Conservation (phyloP, 2,888 invertebrate species). For the Drosophila lutescens region DNA sequence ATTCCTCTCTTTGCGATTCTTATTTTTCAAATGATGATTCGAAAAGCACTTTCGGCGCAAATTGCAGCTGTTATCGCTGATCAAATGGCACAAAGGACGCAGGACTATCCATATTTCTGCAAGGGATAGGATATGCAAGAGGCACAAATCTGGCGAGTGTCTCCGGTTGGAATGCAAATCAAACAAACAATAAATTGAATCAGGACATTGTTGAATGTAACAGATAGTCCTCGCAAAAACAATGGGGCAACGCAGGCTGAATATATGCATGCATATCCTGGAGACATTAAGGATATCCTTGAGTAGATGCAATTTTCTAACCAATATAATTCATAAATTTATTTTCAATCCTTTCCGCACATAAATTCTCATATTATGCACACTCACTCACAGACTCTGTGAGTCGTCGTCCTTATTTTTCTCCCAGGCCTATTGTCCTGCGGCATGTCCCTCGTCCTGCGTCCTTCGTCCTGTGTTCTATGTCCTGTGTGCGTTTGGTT, state of each 20-base stretch:
- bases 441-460: slow-evolving; percentile 52
- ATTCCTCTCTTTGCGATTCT: background rate
- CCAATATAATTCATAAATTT: slow-evolving; percentile 84
- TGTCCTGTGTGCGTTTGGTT: slow-evolving; percentile 61
- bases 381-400: slow-evolving; percentile 39
- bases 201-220: slow-evolving; percentile 65
- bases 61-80: slow-evolving; percentile 66
- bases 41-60: slow-evolving; percentile 58
- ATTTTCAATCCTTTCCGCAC: slow-evolving; percentile 83
- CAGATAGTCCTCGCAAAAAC: slow-evolving; percentile 48
- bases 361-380: slow-evolving; percentile 82
- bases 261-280: slow-evolving; percentile 69
- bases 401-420: slow-evolving; percentile 11
- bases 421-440: slow-evolving; percentile 55
- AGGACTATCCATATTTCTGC: background rate
- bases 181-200: slow-evolving; percentile 78
- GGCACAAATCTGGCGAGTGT: slow-evolving; percentile 24
- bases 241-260: slow-evolving; percentile 43
- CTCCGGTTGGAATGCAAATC: slow-evolving; percentile 66
- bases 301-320: slow-evolving; percentile 83
- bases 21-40: slow-evolving; percentile 28
- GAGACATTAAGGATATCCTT: slow-evolving; percentile 80
- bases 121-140: too few relatives aligned
- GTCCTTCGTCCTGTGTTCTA: slow-evolving; percentile 41
- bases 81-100: slow-evolving; percentile 36